These are phyloP conservation scores for Drosophila lacicola DNA, from an alignment of 2,888 invertebrate genomes.

Conservation along the genomic window DNA sequence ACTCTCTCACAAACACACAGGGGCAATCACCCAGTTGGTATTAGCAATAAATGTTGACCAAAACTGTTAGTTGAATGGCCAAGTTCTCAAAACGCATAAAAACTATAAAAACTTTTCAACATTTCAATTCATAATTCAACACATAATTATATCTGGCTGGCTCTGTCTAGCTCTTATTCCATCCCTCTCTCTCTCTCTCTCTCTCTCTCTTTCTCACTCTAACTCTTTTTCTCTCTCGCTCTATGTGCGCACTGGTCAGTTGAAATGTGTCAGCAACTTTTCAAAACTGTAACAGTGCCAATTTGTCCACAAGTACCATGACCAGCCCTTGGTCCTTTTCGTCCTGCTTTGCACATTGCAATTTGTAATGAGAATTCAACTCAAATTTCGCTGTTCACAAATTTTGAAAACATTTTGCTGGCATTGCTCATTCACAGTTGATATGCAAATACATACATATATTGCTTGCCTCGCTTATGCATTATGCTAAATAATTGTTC, in stretches of 20 bases:
- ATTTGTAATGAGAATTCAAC: constrained; percentile 73
- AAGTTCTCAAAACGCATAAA: constrained; percentile 56
- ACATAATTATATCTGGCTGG: constrained; percentile 65
- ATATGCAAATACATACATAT: constrained; percentile 55
- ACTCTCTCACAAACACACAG: constrained; percentile 14
- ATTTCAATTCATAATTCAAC: constrained; percentile 78
- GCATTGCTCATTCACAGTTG: constrained; percentile 39
- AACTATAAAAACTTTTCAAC: constrained; percentile 69
- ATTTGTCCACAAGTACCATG: constrained; percentile 67
- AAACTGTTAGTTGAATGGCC: constrained; percentile 59
- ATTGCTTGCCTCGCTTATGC: constrained; percentile 59
- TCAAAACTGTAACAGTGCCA: constrained; percentile 72
- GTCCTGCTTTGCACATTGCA: constrained; percentile 13
- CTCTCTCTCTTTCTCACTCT: constrained; percentile 5
- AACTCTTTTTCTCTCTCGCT: not conserved
- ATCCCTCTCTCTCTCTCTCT: not conserved
- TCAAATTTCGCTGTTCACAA: constrained; percentile 65
- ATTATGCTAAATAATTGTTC: constrained; percentile 74
- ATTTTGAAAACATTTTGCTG: constrained; percentile 73
- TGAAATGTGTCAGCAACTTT: constrained; percentile 73
- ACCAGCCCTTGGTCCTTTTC: constrained; percentile 13
- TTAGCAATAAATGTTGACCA: constrained; percentile 70
- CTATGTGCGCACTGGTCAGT: constrained; percentile 22
- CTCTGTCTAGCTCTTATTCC: constrained; percentile 23
- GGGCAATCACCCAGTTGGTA: constrained; percentile 35